These are phyloP conservation scores for Phragmatobia fuliginosa DNA, from an alignment of 2,888 invertebrate genomes.

Conservation along the genomic window DNA sequence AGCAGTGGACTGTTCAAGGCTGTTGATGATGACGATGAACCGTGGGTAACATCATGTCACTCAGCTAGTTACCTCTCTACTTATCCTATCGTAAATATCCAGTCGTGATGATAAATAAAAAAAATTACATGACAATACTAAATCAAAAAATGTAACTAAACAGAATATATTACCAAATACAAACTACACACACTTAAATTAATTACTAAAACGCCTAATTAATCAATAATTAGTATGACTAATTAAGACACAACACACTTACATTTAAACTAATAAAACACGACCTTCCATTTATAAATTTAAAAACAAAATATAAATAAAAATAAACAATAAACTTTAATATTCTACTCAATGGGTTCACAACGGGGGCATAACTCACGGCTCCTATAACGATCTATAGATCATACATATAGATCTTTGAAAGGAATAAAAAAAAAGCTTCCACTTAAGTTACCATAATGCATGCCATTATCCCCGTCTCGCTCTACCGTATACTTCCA, in stretches of 20 bases:
- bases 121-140: neutral
- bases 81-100: neutral
- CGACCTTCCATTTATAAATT: conserved; percentile 3
- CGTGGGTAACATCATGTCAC: too few species aligned
- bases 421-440: conserved; percentile 81
- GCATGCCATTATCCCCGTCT: conserved; percentile 79
- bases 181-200: neutral
- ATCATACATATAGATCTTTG: conserved; percentile 81
- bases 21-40: too few species aligned
- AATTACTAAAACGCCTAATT: conserved; percentile 11
- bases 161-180: neutral
- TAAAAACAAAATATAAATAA: conserved; percentile 32
- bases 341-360: conserved; percentile 64
- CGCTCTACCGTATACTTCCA: conserved; percentile 43
- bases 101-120: neutral
- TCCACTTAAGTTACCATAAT: conserved; percentile 74
- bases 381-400: conserved; percentile 75
- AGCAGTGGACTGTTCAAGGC: too few species aligned
- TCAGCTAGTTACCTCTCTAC: neutral
- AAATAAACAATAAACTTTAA: conserved; percentile 50
- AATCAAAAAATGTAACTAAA: too few species aligned
- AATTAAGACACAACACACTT: conserved; percentile 18
- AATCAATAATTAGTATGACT: conserved; percentile 18
- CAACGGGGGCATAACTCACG: conserved; percentile 78
- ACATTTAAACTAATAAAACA: conserved; percentile 14